phyloP scores from a whole-genome alignment of 2,797 vertebrate species.

The Amblyraja radiata region DNA sequence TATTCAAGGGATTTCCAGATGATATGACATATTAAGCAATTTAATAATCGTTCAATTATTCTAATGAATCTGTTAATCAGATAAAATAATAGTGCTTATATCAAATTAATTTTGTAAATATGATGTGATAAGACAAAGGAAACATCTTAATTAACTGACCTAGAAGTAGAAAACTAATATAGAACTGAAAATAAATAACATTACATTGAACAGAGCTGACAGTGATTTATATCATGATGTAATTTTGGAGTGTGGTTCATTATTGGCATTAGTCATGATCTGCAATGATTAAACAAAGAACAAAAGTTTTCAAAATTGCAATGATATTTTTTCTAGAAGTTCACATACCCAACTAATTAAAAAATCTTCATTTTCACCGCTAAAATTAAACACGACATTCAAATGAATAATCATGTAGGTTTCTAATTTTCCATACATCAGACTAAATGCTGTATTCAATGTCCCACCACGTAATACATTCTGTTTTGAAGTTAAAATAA shows the following conservation, averaged over 20 bases:
- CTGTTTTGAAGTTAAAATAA: too few relatives aligned
- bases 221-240: background rate
- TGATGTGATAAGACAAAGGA: background rate
- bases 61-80: background rate
- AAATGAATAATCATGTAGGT: background rate
- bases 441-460: too few relatives aligned
- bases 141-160: background rate
- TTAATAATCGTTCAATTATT: background rate
- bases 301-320: background rate
- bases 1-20: background rate
- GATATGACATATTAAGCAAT: background rate
- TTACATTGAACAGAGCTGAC: background rate
- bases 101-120: background rate
- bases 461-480: too few relatives aligned
- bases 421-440: background rate
- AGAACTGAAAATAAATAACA: slow-evolving; percentile 4
- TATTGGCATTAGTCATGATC: background rate
- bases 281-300: background rate
- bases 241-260: background rate
- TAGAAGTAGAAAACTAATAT: background rate
- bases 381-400: background rate
- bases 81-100: background rate
- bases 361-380: background rate
- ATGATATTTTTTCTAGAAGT: background rate
- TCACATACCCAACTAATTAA: background rate